Conservation (phyloP, 2,888 invertebrate genomes). For the Alcis repandata region DNA sequence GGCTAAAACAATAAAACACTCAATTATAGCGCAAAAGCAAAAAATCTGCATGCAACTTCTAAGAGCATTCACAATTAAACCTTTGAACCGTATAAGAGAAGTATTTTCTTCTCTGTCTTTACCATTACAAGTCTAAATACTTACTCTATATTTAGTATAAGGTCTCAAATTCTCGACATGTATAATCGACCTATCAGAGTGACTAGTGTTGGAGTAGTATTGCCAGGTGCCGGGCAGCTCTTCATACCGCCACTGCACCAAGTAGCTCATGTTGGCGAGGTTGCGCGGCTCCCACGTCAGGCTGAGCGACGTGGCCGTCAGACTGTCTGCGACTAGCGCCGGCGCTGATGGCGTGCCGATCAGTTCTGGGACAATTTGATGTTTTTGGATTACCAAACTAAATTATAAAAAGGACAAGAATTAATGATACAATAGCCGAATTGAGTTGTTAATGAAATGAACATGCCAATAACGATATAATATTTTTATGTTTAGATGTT, state of each 20-base stretch:
- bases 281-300: slow-evolving; percentile 91
- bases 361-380: slow-evolving; percentile 75
- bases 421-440: too few relatives aligned
- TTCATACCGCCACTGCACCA: slow-evolving; percentile 92
- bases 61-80: too few relatives aligned
- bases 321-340: slow-evolving; percentile 91
- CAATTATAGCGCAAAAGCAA: too few relatives aligned
- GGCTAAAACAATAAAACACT: too few relatives aligned
- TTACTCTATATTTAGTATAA: slow-evolving; percentile 95
- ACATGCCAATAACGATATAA: too few relatives aligned
- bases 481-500: too few relatives aligned
- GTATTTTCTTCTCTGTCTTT: too few relatives aligned
- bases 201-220: slow-evolving; percentile 91
- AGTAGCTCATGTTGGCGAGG: slow-evolving; percentile 85
- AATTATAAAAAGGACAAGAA: too few relatives aligned
- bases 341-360: slow-evolving; percentile 91
- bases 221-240: slow-evolving; percentile 92
- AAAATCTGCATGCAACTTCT: too few relatives aligned
- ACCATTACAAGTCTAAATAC: too few relatives aligned
- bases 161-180: slow-evolving; percentile 93
- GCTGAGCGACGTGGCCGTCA: slow-evolving; percentile 92
- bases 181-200: slow-evolving; percentile 89
- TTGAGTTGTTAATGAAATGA: too few relatives aligned
- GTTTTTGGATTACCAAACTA: not conserved
- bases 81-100: too few relatives aligned